These are phyloP conservation scores for Incurvaria masculella DNA, from an alignment of 2,888 invertebrate species.

Conservation along the genomic window DNA sequence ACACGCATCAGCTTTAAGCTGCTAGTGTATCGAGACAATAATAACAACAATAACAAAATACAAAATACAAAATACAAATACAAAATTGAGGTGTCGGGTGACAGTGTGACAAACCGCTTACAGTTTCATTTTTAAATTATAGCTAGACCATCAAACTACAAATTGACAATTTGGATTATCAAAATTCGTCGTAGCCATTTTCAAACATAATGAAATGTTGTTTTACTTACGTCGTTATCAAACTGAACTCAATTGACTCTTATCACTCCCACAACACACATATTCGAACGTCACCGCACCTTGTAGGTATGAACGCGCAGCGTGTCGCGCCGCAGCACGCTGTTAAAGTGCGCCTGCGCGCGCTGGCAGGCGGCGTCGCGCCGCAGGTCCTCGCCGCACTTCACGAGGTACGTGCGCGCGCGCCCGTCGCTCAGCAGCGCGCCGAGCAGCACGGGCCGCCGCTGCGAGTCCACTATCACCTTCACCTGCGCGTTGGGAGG, in stretches of 20 bases:
- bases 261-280: no score
- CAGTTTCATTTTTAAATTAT: no score
- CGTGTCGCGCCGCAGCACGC: conserved; percentile 5
- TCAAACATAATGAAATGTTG: no score
- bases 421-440: conserved; percentile 23
- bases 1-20: no score
- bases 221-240: no score
- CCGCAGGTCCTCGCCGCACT: conserved; percentile 27
- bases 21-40: no score
- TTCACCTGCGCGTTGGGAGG: conserved; percentile 25
- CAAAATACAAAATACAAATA: no score
- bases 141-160: no score
- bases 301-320: conserved; percentile 13
- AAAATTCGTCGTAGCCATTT: no score
- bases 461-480: conserved; percentile 27
- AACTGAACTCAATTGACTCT: no score
- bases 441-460: conserved; percentile 26
- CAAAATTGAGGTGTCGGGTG: neutral
- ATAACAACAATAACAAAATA: no score
- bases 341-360: conserved; percentile 8
- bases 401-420: conserved; percentile 23
- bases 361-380: conserved; percentile 25
- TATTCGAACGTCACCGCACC: conserved; percentile 20
- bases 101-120: neutral
- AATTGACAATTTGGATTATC: no score